Evolutionary conservation across 2,797 vertebrate genomes (phyloP), one percentile per base, ranked within the genome.

Genomic region (Austrolebias charrua): DNA sequence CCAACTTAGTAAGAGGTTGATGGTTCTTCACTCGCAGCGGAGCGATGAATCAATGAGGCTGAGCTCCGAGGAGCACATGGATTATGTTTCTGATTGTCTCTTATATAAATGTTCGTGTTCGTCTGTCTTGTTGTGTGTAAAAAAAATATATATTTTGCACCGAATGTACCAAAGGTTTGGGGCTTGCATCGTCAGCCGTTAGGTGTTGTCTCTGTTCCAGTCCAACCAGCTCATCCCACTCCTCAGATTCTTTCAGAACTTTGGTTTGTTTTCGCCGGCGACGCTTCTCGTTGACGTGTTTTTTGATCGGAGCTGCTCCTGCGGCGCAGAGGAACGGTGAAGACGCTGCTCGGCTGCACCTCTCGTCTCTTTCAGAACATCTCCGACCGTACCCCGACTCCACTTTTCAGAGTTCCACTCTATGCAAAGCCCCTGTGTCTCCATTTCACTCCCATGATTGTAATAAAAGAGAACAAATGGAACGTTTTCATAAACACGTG

Each of bases 81-180:
- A 88, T 69, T 82, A 87, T 80, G 76, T 82, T 80, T 82, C 74
- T 80, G 83, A 83, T 83, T 54, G 83, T 91, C 82, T 89, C 82
- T 90, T 94, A 91, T 86, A 92, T 90, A 92, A 82, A 81, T 91
- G 91, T 93, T 88, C 80, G 87, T 89, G 89, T 91, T 78, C 79
- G 89, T 92, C 83, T 86, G 91, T 94, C 90, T 86, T 86, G 87
- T 90, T 87, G 86, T 91, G 88, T 92, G 89, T 90, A 86, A 80
- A 91, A n/a, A 90, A 91, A 1, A 87, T 91, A 81, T 90, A 90
- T 92, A 91, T 93, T 96, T 96, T 98, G 95, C 96, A 96, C 95
- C 91, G 93, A 95, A 95, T 94, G 95, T 96, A 98, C 95, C 95
- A 96, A 96, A 95, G 92, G 81, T 86, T 90, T 87, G 80, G 85